Percentiles rank a stretch among this genome's conserved stretches.
Conservation (phyloP, 2,888 invertebrate genomes). For the Drosophila anomalipes region DNA sequence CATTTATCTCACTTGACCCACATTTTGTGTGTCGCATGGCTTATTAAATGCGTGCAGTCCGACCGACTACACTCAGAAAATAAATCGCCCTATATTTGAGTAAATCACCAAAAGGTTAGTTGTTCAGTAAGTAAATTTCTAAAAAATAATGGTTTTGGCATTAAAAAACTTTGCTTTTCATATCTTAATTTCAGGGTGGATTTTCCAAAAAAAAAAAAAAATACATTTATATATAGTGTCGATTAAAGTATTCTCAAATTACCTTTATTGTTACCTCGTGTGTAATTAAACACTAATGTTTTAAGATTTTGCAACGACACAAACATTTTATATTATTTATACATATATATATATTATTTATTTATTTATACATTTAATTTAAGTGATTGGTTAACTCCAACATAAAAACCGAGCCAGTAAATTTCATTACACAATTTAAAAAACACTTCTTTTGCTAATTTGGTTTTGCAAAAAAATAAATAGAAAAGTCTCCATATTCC, state of each 20-base stretch:
- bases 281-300: not conserved
- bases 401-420: not conserved
- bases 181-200: not conserved
- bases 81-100: not conserved
- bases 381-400: not conserved
- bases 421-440: not conserved
- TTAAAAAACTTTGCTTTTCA: not conserved
- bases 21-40: conserved; percentile 67
- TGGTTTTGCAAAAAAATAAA: not conserved
- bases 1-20: conserved; percentile 76
- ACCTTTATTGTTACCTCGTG: not conserved
- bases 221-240: too few species aligned
- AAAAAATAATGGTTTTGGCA: not conserved
- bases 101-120: not conserved
- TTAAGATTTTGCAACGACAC: not conserved
- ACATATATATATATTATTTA: not conserved
- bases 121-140: not conserved
- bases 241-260: not conserved
- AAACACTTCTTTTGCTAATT: not conserved
- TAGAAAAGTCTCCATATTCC: not conserved
- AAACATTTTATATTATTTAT: not conserved
- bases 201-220: not conserved
- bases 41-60: conserved; percentile 64
- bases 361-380: not conserved
- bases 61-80: not conserved